phyloP scores from a whole-genome alignment of 2,888 invertebrate species.

The Pandemis heparana region DNA sequence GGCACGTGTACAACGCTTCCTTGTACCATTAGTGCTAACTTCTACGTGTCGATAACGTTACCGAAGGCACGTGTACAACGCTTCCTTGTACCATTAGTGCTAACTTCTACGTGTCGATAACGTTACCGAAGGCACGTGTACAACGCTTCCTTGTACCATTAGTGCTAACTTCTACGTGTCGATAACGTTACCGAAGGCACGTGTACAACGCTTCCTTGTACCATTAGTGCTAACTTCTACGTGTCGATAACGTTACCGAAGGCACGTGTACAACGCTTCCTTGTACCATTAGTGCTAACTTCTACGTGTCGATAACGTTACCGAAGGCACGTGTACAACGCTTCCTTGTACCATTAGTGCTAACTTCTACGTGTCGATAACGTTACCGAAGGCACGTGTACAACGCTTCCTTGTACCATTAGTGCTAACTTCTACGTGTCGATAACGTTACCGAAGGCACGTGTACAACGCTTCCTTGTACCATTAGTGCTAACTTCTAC shows the following conservation, averaged over 20 bases:
- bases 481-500: conserved; percentile 6
- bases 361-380: conserved; percentile 7
- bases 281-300: conserved; percentile 9
- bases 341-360: conserved; percentile 9
- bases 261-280: neutral
- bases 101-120: conserved; percentile 7
- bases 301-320: conserved; percentile 7
- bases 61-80: conserved; percentile 1
- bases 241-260: conserved; percentile 10
- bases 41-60: conserved; percentile 7
- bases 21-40: conserved; percentile 9
- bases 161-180: conserved; percentile 4
- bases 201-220: conserved; percentile 5
- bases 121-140: conserved; percentile 5
- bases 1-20: neutral
- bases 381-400: conserved; percentile 5
- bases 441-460: conserved; percentile 7
- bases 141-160: conserved; percentile 7
- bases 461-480: conserved; percentile 5
- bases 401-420: conserved; percentile 7
- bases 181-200: conserved; percentile 7
- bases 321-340: conserved; percentile 1
- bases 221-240: conserved; percentile 6
- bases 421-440: conserved; percentile 4
- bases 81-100: conserved; percentile 9